These are phyloP conservation scores for Arbacia lixula DNA, from an alignment of 53 echinoderm and acorn worm species.

Conservation along the genomic window DNA sequence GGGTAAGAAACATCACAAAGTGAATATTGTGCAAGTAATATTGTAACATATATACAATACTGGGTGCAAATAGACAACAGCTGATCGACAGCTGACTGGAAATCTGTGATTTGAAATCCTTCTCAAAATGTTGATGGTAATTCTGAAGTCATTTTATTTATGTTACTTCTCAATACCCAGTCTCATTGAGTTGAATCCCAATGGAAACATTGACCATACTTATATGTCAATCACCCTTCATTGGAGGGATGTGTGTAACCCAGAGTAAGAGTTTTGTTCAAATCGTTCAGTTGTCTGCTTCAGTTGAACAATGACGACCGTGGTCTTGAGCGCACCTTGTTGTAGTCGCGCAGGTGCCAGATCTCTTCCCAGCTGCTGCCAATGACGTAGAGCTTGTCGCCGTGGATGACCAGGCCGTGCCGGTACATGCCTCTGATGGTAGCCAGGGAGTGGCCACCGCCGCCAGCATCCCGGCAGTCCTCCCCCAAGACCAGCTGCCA, in stretches of 20 bases:
- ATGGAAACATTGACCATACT: too few relatives aligned
- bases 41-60: too few relatives aligned
- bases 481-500: constrained; percentile 57
- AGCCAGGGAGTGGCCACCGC: constrained; percentile 21
- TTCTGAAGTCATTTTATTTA: too few relatives aligned
- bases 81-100: background rate
- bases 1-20: background rate
- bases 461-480: background rate
- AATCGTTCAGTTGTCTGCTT: too few relatives aligned
- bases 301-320: too few relatives aligned
- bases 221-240: too few relatives aligned
- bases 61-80: background rate
- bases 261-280: too few relatives aligned
- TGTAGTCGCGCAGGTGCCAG: background rate
- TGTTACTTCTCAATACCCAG: too few relatives aligned
- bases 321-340: constrained; percentile 62
- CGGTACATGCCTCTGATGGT: constrained; percentile 78
- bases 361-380: constrained; percentile 87
- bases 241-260: too few relatives aligned
- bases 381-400: constrained; percentile 72
- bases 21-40: background rate
- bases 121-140: background rate
- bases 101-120: background rate
- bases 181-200: too few relatives aligned
- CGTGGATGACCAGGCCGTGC: constrained; percentile 65